phyloP scores from a whole-genome alignment of 2,797 vertebrate species.

The Cryptoprocta ferox region DNA sequence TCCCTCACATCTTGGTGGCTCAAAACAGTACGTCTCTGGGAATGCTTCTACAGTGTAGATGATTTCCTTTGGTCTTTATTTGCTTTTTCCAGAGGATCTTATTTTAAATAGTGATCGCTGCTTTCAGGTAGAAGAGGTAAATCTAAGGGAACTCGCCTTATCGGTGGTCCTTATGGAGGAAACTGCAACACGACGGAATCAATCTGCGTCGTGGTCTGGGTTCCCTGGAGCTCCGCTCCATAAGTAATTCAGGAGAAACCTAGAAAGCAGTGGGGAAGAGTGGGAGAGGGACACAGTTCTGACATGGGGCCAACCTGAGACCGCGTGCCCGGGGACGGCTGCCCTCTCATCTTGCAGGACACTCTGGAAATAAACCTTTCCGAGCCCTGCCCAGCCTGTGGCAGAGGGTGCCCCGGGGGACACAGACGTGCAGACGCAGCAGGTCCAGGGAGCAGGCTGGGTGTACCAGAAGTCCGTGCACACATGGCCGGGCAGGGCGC shows the following conservation, averaged over 20 bases:
- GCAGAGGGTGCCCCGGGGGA: neutral
- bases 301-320: neutral
- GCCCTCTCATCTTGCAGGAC: fast-evolving
- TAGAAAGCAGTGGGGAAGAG: neutral
- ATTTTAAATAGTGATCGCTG: neutral
- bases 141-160: neutral
- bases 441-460: neutral
- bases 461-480: neutral
- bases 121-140: neutral
- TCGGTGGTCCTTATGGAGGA: neutral
- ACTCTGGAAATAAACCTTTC: neutral
- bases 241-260: neutral
- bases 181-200: neutral
- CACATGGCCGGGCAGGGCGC: neutral
- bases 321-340: fast-evolving
- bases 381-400: neutral
- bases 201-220: neutral
- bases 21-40: neutral
- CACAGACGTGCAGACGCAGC: no score
- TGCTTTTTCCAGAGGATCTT: neutral
- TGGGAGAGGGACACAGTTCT: no score
- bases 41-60: neutral
- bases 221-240: no score
- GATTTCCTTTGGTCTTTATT: neutral
- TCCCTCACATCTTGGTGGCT: neutral